phyloP scores from a whole-genome alignment of 2,888 invertebrate genomes.

The Xestoiulus laeticollis region DNA sequence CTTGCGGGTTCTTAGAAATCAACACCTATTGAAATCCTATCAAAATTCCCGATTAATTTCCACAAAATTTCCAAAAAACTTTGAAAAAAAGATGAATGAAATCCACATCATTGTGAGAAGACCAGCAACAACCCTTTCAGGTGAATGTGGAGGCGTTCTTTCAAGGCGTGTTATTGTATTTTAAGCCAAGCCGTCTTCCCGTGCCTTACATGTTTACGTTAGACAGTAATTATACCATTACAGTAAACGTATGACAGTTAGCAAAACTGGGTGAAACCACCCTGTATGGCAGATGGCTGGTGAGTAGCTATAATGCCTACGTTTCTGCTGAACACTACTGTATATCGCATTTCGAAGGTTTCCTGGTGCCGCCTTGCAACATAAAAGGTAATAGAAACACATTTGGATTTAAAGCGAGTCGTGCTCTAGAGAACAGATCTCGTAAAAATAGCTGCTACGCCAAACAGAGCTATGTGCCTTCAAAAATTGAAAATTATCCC shows the following conservation, averaged over 20 bases:
- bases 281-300: background rate
- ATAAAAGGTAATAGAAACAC: constrained; percentile 26
- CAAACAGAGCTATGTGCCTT: background rate
- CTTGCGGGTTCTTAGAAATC: no score
- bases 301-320: background rate
- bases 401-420: constrained; percentile 26
- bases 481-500: constrained; percentile 3
- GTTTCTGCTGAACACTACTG: background rate
- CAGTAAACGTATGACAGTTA: background rate
- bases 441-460: background rate
- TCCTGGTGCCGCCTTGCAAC: background rate
- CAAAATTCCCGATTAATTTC: background rate
- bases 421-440: background rate
- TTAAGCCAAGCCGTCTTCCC: background rate
- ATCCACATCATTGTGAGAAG: background rate
- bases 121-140: background rate
- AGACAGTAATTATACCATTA: background rate
- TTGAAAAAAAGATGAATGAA: background rate
- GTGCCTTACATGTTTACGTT: background rate
- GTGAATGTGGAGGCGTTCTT: background rate
- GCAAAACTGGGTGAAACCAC: background rate
- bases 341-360: constrained; percentile 18
- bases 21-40: background rate
- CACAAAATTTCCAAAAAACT: background rate
- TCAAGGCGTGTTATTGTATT: background rate